Conservation (phyloP, 2,113 vertebrate genomes). For the Ptilorrhoa leucosticta region DNA sequence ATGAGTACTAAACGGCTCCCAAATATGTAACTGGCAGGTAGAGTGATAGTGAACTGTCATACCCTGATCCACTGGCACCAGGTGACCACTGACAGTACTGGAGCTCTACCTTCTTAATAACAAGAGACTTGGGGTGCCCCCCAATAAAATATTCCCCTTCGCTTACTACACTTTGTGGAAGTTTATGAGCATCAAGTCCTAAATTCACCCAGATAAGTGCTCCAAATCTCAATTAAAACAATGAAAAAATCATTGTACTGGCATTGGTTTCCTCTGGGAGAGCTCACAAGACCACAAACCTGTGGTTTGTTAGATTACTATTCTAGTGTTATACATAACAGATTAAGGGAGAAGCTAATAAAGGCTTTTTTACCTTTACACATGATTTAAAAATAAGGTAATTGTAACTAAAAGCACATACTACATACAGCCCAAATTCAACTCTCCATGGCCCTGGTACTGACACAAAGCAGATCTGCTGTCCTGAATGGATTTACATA, state of each 20-base stretch:
- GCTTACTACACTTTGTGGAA: not conserved
- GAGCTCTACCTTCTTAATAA: not conserved
- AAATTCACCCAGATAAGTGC: not conserved
- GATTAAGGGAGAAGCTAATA: not conserved
- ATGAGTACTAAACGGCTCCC: not conserved
- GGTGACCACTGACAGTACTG: not conserved
- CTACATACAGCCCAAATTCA: not conserved
- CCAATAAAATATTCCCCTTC: not conserved
- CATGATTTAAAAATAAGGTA: not conserved
- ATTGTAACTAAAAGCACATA: constrained; percentile 36
- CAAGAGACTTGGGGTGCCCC: not conserved
- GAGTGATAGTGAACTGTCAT: not conserved
- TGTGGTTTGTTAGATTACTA: not conserved
- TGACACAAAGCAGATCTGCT: not conserved
- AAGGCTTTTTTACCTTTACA: constrained; percentile 22
- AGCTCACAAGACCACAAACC: not conserved
- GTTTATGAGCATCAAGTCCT: not conserved
- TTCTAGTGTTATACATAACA: fast-evolving
- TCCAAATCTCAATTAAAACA: not conserved
- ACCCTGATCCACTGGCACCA: not conserved
- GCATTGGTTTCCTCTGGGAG: not conserved
- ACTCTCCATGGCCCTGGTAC: not conserved
- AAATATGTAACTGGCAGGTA: not conserved
- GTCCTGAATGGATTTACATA: not conserved
- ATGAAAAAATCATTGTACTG: not conserved